A percentile compares a stretch with the other conserved stretches of the same genome.
Conservation (phyloP, 2,888 invertebrate genomes). For the Dexiosoma caninum region DNA sequence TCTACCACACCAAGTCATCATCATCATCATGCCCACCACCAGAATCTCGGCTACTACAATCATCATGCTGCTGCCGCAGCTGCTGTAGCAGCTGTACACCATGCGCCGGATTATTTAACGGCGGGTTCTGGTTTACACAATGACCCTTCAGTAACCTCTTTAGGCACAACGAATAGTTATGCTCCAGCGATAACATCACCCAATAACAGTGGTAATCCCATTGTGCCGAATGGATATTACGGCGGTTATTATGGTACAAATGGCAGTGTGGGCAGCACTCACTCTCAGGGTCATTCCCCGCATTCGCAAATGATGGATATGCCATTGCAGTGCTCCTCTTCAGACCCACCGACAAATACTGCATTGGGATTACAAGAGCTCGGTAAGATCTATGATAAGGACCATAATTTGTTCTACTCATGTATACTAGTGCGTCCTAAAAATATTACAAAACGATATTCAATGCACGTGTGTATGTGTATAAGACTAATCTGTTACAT, state of each 20-base stretch:
- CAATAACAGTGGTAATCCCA: conserved; percentile 67
- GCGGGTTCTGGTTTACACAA: conserved; percentile 72
- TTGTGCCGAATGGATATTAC: conserved; percentile 73
- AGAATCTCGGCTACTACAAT: conserved; percentile 73
- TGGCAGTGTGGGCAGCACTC: conserved; percentile 73
- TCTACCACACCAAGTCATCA: conserved; percentile 71
- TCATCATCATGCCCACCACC: conserved; percentile 73
- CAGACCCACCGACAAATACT: conserved; percentile 78
- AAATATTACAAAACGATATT: too few species aligned
- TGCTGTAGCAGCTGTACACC: conserved; percentile 71
- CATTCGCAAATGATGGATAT: conserved; percentile 77
- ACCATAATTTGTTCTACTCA: too few species aligned
- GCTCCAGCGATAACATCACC: conserved; percentile 72
- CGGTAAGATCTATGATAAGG: conserved; percentile 69
- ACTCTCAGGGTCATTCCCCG: conserved; percentile 75
- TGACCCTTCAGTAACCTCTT: conserved; percentile 65
- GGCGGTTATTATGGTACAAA: conserved; percentile 76
- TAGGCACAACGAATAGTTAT: conserved; percentile 67
- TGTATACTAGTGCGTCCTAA: too few species aligned
- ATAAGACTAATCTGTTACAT: too few species aligned
- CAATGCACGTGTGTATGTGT: too few species aligned
- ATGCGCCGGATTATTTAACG: conserved; percentile 72
- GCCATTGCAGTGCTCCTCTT: conserved; percentile 76
- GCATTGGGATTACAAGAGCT: conserved; percentile 77
- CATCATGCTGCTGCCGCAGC: conserved; percentile 72